Percentiles rank a stretch among this genome's conserved stretches.
Evolutionary conservation across 2,797 vertebrate genomes (phyloP).

Genomic region (Loriculus beryllinus): DNA sequence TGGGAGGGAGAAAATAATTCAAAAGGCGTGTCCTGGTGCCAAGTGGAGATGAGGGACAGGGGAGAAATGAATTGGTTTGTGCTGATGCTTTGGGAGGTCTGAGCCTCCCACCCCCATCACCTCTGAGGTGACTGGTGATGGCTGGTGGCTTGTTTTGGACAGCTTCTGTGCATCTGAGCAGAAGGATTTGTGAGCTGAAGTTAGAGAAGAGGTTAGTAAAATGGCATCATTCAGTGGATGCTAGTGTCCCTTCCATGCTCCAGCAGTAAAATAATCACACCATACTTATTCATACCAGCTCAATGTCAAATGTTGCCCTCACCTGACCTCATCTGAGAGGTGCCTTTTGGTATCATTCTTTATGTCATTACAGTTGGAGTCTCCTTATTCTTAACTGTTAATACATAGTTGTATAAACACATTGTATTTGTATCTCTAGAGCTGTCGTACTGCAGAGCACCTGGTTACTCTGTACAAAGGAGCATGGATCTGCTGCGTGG

Average conservation of each 20-base stretch:
- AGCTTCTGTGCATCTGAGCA: not conserved
- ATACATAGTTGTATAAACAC: rapidly evolving
- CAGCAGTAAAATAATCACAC: rapidly evolving
- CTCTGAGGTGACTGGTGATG: rapidly evolving
- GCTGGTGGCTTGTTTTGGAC: not conserved
- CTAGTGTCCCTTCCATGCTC: not conserved
- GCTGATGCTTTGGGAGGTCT: not conserved
- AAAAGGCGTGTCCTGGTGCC: not conserved
- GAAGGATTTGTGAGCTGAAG: not conserved
- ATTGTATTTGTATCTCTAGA: rapidly evolving
- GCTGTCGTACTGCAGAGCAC: not conserved
- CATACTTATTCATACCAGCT: not conserved
- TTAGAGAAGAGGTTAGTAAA: not conserved
- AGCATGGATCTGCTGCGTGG: rapidly evolving
- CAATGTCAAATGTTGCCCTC: not conserved
- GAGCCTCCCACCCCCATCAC: not conserved
- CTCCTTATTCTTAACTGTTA: not conserved
- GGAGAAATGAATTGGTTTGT: not conserved
- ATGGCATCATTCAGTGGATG: not conserved
- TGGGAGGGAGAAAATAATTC: not conserved
- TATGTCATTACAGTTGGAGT: rapidly evolving
- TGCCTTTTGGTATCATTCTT: not conserved
- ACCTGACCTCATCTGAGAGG: rapidly evolving
- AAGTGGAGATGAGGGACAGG: not conserved
- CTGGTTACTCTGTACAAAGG: rapidly evolving